Evolutionary conservation across 2,888 invertebrate genomes (phyloP), one percentile per base, ranked within the genome.

Genomic region (Byasa hedistus): DNA sequence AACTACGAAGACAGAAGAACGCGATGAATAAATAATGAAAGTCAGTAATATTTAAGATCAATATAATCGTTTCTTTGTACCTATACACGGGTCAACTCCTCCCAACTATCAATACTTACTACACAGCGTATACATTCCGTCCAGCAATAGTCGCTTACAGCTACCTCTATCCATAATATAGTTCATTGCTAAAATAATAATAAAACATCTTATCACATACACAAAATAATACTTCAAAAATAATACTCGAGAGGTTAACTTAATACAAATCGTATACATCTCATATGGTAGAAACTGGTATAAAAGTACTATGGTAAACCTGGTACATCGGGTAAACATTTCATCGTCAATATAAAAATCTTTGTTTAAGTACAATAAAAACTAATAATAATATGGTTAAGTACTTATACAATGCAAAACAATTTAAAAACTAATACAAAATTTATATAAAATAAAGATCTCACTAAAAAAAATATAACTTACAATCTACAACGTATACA

Each of bases 61-160:
- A 84, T 90, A 88, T 90, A 90, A 87, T 90, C 87, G 75, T 87
- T 88, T 87, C 88, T 91, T 90, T 90, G 90, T 91, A 89, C 89
- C 85, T 88, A 88, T 82, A 87, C 88, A 87, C 79, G 80, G 83
- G 85, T 83, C 80, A 76, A 75, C 74, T 83, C 84, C 81, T 80
- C 67, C 23, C 78, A 17, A 17, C 88, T 89, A 89, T 83, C 85
- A 72, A 79, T 81, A 83, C 75, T 79, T 77, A 82, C 89, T 89
- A 90, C 87, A 82, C 85, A 87, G 85, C 86, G 78, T 87, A 81
- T 80, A 87, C 89, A 87, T 81, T 83, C 81, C 77, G 78, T 75
- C 76, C 83, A 81, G 83, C 84, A 74, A 79, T 82, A 78, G 81
- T 80, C 82, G 82, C 84, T 86, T 83, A 83, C 78, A 86, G 85